These are phyloP conservation scores for Clarias gariepinus DNA, from an alignment of 2,113 vertebrate genomes.

Conservation along the genomic window DNA sequence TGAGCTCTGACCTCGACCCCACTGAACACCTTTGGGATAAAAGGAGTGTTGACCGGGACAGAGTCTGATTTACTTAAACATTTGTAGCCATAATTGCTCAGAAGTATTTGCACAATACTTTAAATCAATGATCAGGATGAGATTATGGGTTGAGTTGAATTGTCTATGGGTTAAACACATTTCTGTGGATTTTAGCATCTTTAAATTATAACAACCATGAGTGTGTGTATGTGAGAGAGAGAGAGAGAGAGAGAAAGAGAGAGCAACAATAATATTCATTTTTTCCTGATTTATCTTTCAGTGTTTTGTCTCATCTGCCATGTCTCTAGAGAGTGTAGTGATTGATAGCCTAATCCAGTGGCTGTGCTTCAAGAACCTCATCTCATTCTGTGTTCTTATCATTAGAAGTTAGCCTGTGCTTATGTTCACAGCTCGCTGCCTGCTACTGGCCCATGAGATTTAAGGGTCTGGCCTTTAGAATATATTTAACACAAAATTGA, in stretches of 20 bases:
- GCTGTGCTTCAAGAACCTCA: constrained; percentile 83
- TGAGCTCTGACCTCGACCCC: neutral
- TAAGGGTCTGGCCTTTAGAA: constrained; percentile 89
- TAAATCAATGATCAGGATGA: neutral
- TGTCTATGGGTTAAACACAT: neutral
- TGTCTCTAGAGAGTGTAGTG: constrained; percentile 78
- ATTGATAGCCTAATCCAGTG: constrained; percentile 88
- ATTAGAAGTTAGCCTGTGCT: constrained; percentile 91
- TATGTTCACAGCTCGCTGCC: constrained; percentile 88
- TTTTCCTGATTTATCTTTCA: constrained; percentile 79
- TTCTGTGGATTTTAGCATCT: neutral
- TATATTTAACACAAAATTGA: constrained; percentile 93
- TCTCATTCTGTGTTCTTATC: constrained; percentile 83
- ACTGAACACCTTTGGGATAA: neutral
- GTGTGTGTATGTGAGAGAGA: neutral
- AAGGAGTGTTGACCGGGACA: neutral
- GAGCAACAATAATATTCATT: constrained; percentile 75
- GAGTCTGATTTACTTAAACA: neutral
- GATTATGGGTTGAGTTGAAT: neutral
- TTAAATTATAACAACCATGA: too few species aligned
- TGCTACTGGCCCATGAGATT: constrained; percentile 87
- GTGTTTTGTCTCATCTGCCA: constrained; percentile 77
- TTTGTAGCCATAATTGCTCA: neutral
- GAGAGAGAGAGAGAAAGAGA: neutral
- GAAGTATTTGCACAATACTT: neutral